Evolutionary conservation across 2,888 invertebrate genomes (phyloP).

Genomic region (Cylloceria caligata): DNA sequence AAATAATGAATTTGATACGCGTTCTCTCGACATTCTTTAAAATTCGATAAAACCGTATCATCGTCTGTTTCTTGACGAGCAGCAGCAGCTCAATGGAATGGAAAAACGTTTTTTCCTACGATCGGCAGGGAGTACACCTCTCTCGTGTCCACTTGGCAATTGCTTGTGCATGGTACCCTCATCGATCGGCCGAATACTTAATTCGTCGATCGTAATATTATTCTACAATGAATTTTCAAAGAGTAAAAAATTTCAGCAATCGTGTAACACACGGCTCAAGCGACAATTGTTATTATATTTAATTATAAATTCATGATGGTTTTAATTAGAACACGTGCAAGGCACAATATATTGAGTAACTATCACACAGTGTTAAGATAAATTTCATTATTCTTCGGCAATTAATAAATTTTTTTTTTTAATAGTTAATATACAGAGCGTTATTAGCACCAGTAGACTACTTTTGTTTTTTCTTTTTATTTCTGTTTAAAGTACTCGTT

Average conservation of each 20-base stretch:
- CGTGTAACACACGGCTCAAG: slow-evolving; percentile 38
- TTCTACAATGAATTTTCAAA: slow-evolving; percentile 82
- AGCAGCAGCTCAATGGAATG: slow-evolving; percentile 79
- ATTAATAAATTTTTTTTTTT: slow-evolving; percentile 73
- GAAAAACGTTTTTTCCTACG: slow-evolving; percentile 76
- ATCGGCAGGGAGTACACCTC: slow-evolving; percentile 74
- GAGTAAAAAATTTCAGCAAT: slow-evolving; percentile 53
- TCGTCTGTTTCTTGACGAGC: slow-evolving; percentile 77
- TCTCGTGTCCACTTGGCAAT: slow-evolving; percentile 75
- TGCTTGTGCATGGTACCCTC: slow-evolving; percentile 75
- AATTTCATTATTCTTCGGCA: slow-evolving; percentile 68
- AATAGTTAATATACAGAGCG: slow-evolving; percentile 74
- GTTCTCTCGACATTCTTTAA: slow-evolving; percentile 21
- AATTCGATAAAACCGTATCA: slow-evolving; percentile 57
- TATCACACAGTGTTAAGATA: slow-evolving; percentile 80
- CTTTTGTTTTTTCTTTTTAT: slow-evolving; percentile 39
- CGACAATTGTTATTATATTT: slow-evolving; percentile 28
- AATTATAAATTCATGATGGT: slow-evolving; percentile 59
- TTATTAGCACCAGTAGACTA: slow-evolving; percentile 58
- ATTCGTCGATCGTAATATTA: slow-evolving; percentile 81
- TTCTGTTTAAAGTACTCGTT: slow-evolving; percentile 51
- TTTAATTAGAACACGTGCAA: slow-evolving; percentile 80
- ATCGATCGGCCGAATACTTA: slow-evolving; percentile 79
- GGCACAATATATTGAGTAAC: slow-evolving; percentile 80
- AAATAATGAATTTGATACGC: background rate